Evolutionary conservation across 2,888 invertebrate genomes (phyloP), one percentile per base, ranked within the genome.

Genomic region (Pseudanteris insignis): DNA sequence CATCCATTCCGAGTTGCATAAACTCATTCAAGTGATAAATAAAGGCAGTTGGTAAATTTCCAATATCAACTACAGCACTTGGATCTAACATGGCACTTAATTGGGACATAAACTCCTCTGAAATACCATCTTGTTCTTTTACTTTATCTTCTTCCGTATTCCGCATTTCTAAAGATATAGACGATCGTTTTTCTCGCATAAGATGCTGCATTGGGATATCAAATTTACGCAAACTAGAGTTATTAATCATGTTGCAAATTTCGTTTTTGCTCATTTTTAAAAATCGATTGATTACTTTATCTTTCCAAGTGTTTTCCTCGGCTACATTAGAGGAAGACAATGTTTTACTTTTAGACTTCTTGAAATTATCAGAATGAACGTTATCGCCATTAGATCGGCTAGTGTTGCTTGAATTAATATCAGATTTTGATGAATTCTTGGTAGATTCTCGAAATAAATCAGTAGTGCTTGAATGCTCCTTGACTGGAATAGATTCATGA

Each of bases 1-100:
- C 63, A 2, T 78, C 48, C 38, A 44, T 50, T 0, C 57, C 76
- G 1, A 78, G 61, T 63, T 85, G 83, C 13, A 86, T 72, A 15
- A 85, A 84, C 73, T 84, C 84, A 59, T 82, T 84, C 0, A 86
- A 74, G 72, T 86, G 85, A 40, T 85, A 84, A 73, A 86, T 83
- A 2, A 86, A 85, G 50, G 84, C 80, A 1, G 85, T 85, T 14
- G 86, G 86, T 41, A 86, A 81, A 68, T 86, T 85, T 61, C 83
- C 83, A 6, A 86, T 77, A 28, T 85, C 80, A 0, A 86, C 78
- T 8, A 83, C 82, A 28, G 85, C 85, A 64, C 84, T 83, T 0
- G 85, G 84, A 68, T 86, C 85, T 13, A 86, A 69, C 67, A 86
- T 81, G 34, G 84, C 83, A 57, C 84, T 85, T 7, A 80, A 60